Base-by-base conservation (phyloP, 2,113 vertebrate genomes). In the Hippocampus mohnikei region DNA sequence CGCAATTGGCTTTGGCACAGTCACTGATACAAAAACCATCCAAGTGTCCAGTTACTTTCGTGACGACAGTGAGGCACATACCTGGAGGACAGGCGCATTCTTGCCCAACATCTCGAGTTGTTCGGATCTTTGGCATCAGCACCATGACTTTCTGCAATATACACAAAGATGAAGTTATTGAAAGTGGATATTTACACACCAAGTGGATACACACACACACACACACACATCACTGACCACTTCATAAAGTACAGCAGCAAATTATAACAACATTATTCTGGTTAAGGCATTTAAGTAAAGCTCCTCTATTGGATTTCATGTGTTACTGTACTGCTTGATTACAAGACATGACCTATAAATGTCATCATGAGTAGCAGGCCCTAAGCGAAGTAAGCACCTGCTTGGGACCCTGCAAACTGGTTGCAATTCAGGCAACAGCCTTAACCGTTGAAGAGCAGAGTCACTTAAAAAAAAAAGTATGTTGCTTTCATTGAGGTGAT, bases 71-170 rank as follows among this genome's bases (percentile, higher is more conserved):
- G 41, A 73, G 72, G 68, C 70, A 76, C 70, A 33, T 93, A 98
- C 96, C 96, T 93, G 95, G 94, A 69, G 96, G 95, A 78, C 96
- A 98, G 85, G 87, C 77, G 66, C 96, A 98, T 72, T 95, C 94
- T 1, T 89, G 88, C 0, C 89, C 91, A 20, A 89, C 92, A 60
- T 98, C 96, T 66, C 96, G 93, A 0, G 60, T 89, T 4, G 87
- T 92, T 48, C 96, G 91, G 25, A 91, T 77, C 87, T 94, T 98
- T 0, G 87, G 92, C 1, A 93, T 81, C 76, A 94, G 92, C 67
- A 93, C 87, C 4, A 68, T 90, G 66, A 96, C 77, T 85, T 94
- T 94, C 96, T 98, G 91, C 72, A 72, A 52, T 8, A 56, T 18
- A 6, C 50, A 29, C 29, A 12, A 9, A 25, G 21, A 25, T 23